These are phyloP conservation scores for Austrolebias charrua DNA, from an alignment of 2,797 vertebrate genomes.

Conservation along the genomic window DNA sequence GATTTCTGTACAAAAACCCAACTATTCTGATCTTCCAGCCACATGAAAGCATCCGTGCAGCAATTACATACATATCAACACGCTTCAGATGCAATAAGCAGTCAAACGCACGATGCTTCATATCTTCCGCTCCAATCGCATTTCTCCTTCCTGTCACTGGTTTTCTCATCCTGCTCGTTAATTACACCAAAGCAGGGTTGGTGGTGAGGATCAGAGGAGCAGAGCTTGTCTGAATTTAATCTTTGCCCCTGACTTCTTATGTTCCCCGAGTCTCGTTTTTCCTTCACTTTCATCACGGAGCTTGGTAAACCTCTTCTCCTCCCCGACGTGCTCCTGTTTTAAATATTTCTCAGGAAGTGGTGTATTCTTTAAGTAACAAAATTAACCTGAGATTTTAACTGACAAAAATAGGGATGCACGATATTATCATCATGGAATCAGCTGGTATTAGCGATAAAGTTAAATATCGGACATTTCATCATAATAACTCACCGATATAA, in stretches of 20 bases:
- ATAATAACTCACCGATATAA: no score
- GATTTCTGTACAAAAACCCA: conserved; percentile 31
- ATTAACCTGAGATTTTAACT: background rate
- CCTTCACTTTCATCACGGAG: conserved; percentile 69
- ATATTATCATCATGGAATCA: no score
- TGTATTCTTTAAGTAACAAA: conserved; percentile 1
- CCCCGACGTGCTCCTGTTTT: background rate
- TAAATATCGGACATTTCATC: no score
- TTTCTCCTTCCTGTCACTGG: conserved; percentile 66
- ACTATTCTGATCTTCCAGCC: conserved; percentile 48
- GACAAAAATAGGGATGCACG: background rate
- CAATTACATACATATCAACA: conserved; percentile 77
- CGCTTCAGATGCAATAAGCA: conserved; percentile 64
- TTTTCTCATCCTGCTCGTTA: conserved; percentile 68
- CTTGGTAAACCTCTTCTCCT: conserved; percentile 52
- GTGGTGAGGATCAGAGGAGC: conserved; percentile 48
- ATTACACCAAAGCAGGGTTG: conserved; percentile 53
- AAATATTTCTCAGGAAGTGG: background rate
- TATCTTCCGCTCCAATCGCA: conserved; percentile 67
- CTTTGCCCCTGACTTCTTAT: conserved; percentile 62
- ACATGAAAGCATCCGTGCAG: conserved; percentile 65
- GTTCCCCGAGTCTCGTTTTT: conserved; percentile 70
- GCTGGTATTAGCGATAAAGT: no score
- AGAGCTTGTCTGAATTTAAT: conserved; percentile 63
- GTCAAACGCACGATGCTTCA: conserved; percentile 44